Conservation (phyloP, 2,113 vertebrate genomes). For the Macrotis lagotis region DNA sequence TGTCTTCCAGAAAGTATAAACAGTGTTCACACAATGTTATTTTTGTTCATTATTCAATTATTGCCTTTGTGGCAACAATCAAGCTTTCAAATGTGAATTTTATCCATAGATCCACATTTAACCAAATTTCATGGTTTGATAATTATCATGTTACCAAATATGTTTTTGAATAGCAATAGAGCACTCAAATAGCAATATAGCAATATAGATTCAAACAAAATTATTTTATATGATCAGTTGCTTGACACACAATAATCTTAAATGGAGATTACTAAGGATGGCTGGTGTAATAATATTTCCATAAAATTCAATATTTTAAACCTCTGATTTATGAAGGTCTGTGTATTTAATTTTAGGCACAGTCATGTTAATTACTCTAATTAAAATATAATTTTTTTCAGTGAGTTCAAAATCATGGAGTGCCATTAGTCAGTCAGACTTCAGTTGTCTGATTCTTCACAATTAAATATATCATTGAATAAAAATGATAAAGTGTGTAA, state of each 20-base stretch:
- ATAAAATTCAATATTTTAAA: background rate
- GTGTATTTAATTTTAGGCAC: background rate
- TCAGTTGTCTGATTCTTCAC: background rate
- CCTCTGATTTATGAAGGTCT: no score
- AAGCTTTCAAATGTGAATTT: slow-evolving; percentile 70
- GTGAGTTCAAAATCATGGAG: background rate
- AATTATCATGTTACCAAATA: slow-evolving; percentile 57
- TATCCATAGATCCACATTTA: slow-evolving; percentile 60
- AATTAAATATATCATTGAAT: background rate
- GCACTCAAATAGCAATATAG: slow-evolving; percentile 40
- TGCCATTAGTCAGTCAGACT: background rate
- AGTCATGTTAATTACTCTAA: background rate
- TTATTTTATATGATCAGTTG: slow-evolving; percentile 38
- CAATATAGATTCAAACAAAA: slow-evolving; percentile 40
- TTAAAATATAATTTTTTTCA: background rate
- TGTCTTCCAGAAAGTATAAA: slow-evolving; percentile 61
- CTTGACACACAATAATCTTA: slow-evolving; percentile 55
- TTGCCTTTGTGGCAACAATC: slow-evolving; percentile 50
- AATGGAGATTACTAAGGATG: background rate
- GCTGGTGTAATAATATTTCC: background rate
- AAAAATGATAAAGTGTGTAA: background rate
- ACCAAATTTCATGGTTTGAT: slow-evolving; percentile 63
- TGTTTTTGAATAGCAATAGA: slow-evolving; percentile 56
- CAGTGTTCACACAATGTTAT: slow-evolving; percentile 55
- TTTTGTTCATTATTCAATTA: slow-evolving; percentile 70